phyloP scores from a whole-genome alignment of 2,888 invertebrate genomes.

The Drosophila prostipennis region DNA sequence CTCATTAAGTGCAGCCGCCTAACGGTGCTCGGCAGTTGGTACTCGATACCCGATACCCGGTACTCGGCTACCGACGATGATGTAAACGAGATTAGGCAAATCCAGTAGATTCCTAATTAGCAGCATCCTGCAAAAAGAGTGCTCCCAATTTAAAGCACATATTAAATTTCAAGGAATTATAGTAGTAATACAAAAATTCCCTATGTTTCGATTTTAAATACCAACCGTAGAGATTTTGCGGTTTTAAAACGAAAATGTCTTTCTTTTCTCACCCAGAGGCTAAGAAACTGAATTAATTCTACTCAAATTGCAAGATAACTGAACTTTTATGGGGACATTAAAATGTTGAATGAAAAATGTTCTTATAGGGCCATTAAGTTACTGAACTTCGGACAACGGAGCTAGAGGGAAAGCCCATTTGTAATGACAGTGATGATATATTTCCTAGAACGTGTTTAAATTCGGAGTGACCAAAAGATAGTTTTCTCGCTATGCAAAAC shows the following conservation, averaged over 20 bases:
- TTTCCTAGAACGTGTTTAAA: neutral
- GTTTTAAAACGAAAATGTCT: neutral
- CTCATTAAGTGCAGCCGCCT: conserved; percentile 35
- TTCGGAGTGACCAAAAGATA: neutral
- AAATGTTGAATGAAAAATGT: neutral
- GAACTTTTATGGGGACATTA: neutral
- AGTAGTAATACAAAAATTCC: no score
- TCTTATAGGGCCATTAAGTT: conserved; percentile 1
- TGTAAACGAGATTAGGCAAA: conserved; percentile 32
- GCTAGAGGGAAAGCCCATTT: neutral
- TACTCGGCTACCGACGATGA: conserved; percentile 13
- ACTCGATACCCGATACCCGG: conserved; percentile 20
- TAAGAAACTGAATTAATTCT: neutral
- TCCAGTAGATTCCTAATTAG: conserved; percentile 7
- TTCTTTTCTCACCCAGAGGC: neutral
- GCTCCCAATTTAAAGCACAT: neutral
- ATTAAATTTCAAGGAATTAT: no score
- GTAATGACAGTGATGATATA: neutral
- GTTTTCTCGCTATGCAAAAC: no score
- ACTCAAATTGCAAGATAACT: neutral
- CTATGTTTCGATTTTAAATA: no score
- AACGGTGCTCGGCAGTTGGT: conserved; percentile 20
- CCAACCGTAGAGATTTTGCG: no score
- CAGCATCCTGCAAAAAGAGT: conserved; percentile 6
- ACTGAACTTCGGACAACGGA: neutral